Base-by-base conservation (phyloP, 2,797 vertebrate species). In the Paguma larvata region DNA sequence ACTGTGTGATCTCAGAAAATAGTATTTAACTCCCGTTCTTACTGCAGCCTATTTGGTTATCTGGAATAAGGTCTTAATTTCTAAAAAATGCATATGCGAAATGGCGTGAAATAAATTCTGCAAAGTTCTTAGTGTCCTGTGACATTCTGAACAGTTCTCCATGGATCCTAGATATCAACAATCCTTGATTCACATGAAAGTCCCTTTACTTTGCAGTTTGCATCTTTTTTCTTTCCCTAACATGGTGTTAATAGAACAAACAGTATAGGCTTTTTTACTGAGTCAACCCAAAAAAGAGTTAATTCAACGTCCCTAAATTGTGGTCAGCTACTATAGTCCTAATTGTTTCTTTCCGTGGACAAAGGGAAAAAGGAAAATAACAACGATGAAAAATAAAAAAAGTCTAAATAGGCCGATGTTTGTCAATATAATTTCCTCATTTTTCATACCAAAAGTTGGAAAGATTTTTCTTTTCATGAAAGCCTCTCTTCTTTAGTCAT, bases 1-100 rank as follows among this genome's bases (percentile, higher is more conserved):
- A 51, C 59, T 94, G 21, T 89, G 27, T 92, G n/a, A 94, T 53
- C 41, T 96, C 23, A 87, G 30, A 68, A 94, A 87, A 94, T 63
- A 87, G 12, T 72, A 46, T 68, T 84, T 96, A 79, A 75, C 84
- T 77, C 11, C 1, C 25, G 94, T 85, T 9, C 21, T 96, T 25
- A 87, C 19, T 68, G 30, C 4, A 84, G 79, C 25, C 14, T 94
- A 16, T 92, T 92, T 93, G 56, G 30, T 56, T 90, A 97, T 34
- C 53, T 77, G 68, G 80, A 94, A 92, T 84, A 77, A 80, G 41
- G 3, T 27, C 30, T 70, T 75, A 67, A 67, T 70, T 68, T 77
- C 23, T 82, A 67, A n/a, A 65, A 91, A 85, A 89, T 3, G 1
- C 19, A 63, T 84, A 46, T 25, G 18, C 92, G 38, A 91, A 97